A percentile compares a stretch with the other conserved stretches of the same genome.
phyloP scores from a whole-genome alignment of 2,113 vertebrate genomes.

The Triplophysa rosa region DNA sequence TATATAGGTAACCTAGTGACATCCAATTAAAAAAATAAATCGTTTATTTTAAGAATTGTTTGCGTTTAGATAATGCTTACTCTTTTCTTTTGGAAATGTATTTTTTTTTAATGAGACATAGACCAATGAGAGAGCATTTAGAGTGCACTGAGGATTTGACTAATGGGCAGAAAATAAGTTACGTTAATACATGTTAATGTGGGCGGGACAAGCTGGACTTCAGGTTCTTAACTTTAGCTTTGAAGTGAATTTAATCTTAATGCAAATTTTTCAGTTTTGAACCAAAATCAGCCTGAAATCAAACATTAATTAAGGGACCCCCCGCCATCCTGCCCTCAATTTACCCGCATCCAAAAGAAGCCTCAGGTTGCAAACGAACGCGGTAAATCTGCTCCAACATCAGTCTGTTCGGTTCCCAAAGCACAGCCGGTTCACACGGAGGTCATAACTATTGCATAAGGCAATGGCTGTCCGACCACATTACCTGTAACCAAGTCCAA shows the following conservation, averaged over 20 bases:
- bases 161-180: background rate
- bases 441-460: constrained; percentile 35
- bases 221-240: no score
- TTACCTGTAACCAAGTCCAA: constrained; percentile 31
- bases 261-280: no score
- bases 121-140: background rate
- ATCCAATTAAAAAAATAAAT: no score
- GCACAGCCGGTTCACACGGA: constrained; percentile 22
- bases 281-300: no score
- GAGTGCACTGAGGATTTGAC: background rate
- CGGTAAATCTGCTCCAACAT: background rate
- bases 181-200: no score
- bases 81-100: background rate
- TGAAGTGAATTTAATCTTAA: no score
- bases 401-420: background rate
- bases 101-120: background rate
- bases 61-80: background rate
- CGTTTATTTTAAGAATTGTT: no score
- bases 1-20: no score
- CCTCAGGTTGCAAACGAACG: constrained; percentile 1
- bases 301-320: no score
- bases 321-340: no score
- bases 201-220: no score
- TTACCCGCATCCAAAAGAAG: background rate
- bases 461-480: constrained; percentile 20